These are phyloP conservation scores for Thamnaconus septentrionalis DNA, from an alignment of 2,113 vertebrate genomes.

Conservation along the genomic window DNA sequence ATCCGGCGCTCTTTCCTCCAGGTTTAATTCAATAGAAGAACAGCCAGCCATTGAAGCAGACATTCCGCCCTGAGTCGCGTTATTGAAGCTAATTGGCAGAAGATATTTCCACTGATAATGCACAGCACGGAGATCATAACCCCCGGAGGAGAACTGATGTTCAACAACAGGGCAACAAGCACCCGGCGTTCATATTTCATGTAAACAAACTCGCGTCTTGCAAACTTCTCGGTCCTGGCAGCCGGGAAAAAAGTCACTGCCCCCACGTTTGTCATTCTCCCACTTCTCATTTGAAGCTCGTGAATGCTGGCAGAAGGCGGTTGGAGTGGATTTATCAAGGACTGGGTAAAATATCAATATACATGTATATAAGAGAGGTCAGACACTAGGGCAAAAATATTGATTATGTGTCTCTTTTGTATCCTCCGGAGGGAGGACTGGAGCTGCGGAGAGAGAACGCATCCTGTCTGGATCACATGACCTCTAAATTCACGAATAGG, in stretches of 20 bases:
- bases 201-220: conserved; percentile 10
- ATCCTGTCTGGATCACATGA: conserved; percentile 44
- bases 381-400: conserved; percentile 26
- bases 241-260: no score
- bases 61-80: conserved; percentile 53
- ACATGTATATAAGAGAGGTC: conserved; percentile 2
- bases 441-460: conserved; percentile 32
- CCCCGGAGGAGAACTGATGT: conserved; percentile 36
- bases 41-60: conserved; percentile 54
- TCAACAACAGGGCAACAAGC: conserved; percentile 8
- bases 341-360: no score
- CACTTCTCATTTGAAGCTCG: no score
- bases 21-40: conserved; percentile 65
- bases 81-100: conserved; percentile 56
- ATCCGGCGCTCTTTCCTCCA: conserved; percentile 27
- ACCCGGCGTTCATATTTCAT: conserved; percentile 3
- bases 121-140: conserved; percentile 34
- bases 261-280: no score
- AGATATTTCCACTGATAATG: conserved; percentile 52
- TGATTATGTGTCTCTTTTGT: conserved; percentile 46
- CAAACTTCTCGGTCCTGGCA: background rate
- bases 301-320: no score
- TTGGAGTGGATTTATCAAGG: no score
- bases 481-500: conserved; percentile 20
- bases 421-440: conserved; percentile 17